These are phyloP conservation scores for Bufo bufo DNA, from an alignment of 2,113 vertebrate species.

Conservation along the genomic window DNA sequence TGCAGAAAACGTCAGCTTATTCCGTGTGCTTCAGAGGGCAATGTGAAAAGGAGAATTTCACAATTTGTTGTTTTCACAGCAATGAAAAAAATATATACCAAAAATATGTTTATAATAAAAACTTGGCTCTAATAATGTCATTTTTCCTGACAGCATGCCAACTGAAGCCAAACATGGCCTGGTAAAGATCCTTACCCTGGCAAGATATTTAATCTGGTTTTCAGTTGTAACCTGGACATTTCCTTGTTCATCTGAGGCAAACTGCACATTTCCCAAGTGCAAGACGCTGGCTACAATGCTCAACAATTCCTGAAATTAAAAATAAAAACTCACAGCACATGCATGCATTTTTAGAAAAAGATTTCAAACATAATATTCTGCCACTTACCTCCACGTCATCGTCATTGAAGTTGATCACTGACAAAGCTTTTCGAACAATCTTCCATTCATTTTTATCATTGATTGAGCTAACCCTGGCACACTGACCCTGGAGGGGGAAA, in stretches of 20 bases:
- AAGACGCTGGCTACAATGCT: slow-evolving; percentile 94
- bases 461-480: slow-evolving; percentile 97
- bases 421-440: slow-evolving; percentile 85
- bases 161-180: not conserved
- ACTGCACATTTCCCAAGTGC: slow-evolving; percentile 94
- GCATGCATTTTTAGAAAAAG: not conserved
- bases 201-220: slow-evolving; percentile 93
- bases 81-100: no score
- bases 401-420: slow-evolving; percentile 87
- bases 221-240: slow-evolving; percentile 87
- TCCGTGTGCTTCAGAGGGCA: no score
- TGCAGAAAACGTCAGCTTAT: no score
- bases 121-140: no score
- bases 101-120: no score
- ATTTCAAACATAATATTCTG: not conserved
- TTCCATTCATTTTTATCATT: slow-evolving; percentile 98
- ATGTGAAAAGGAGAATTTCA: no score
- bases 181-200: slow-evolving; percentile 78
- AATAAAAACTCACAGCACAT: not conserved
- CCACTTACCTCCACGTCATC: slow-evolving; percentile 89
- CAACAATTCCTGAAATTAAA: slow-evolving; percentile 81
- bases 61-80: no score
- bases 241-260: slow-evolving; percentile 85
- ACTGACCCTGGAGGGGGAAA: slow-evolving; percentile 83
- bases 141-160: not conserved